Evolutionary conservation across 2,797 vertebrate species (phyloP), one percentile per base, ranked within the genome.

Genomic region (Semotilus atromaculatus): DNA sequence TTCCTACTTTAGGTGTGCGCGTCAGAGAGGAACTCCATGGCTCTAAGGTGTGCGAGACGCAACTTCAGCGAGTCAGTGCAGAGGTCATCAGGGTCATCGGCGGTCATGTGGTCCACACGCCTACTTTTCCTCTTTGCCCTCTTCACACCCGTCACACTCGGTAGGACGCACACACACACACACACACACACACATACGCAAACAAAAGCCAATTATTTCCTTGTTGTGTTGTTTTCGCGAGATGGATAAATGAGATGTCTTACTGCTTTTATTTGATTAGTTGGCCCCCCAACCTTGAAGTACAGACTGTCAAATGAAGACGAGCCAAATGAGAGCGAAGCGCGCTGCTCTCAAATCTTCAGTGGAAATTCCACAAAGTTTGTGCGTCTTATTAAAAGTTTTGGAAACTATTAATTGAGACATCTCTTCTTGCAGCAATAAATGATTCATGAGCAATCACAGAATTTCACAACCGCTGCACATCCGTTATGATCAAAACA

Each of bases 31-130:
- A 86, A 51, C 79, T 81, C 85, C 85, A 83, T 88, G 88, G 88
- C 86, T 89, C 80, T 88, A 82, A 90, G 80, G 85, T 70, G 81
- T 85, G 53, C 75, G 72, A 88, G 84, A 86, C 40, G 48, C 79
- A 81, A 68, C 87, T 84, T 81, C 75, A 81, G 88, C 83, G 80
- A 81, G 36, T 86, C 75, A 78, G 43, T 81, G 80, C 86, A 88
- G 85, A 88, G 82, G 86, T 86, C 88, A 86, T 75, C 64, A 53
- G 91, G 93, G 93, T 94, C 93, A 93, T 90, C 90, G 85, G 93
- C 91, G 95, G 95, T 95, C 96, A 98, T 99, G 98, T 96, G 97
- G 97, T 94, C 95, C 94, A 93, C 96, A 94, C 96, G 96, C 94
- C 95, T 97, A 85, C 94, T 98, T 82, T 94, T 97, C 95, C 90